These are phyloP conservation scores for Cryptocheilus praepositus DNA, from an alignment of 2,888 invertebrate species.

Conservation along the genomic window DNA sequence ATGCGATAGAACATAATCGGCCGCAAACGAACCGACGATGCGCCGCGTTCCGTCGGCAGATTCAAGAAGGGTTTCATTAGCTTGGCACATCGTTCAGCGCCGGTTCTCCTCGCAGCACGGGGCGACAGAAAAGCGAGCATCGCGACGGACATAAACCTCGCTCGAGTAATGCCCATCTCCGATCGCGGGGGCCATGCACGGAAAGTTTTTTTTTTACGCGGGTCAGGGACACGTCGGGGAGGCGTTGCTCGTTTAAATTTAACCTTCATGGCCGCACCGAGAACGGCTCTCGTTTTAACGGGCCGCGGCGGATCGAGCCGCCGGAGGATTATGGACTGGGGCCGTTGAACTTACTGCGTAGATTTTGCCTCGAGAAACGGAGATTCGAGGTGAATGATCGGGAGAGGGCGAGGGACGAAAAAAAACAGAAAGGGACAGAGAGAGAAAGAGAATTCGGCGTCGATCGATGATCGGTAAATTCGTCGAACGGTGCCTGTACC, in stretches of 20 bases:
- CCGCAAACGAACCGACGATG: too few relatives aligned
- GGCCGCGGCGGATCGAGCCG: not conserved
- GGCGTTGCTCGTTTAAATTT: conserved; percentile 46
- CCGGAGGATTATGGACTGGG: conserved; percentile 4
- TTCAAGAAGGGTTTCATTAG: too few relatives aligned
- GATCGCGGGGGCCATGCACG: too few relatives aligned
- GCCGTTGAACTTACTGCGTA: conserved; percentile 40
- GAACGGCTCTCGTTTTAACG: conserved; percentile 36
- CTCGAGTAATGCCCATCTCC: too few relatives aligned
- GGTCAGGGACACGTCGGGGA: conserved; percentile 49
- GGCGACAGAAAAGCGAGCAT: too few relatives aligned
- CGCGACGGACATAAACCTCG: too few relatives aligned
- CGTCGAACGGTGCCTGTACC: not conserved
- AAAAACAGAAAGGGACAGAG: too few relatives aligned
- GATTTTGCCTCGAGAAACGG: conserved; percentile 40
- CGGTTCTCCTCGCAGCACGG: too few relatives aligned
- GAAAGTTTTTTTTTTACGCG: conserved; percentile 36
- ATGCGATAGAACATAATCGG: too few relatives aligned
- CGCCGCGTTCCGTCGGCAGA: too few relatives aligned
- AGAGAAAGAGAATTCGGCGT: not conserved
- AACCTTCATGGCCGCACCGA: conserved; percentile 40
- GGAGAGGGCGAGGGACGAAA: conserved; percentile 13
- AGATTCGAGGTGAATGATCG: conserved; percentile 51
- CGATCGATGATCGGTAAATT: not conserved
- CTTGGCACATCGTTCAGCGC: too few relatives aligned